Base-by-base conservation (phyloP, 1,140 invertebrate genomes). In the Temnothorax longispinosus region DNA sequence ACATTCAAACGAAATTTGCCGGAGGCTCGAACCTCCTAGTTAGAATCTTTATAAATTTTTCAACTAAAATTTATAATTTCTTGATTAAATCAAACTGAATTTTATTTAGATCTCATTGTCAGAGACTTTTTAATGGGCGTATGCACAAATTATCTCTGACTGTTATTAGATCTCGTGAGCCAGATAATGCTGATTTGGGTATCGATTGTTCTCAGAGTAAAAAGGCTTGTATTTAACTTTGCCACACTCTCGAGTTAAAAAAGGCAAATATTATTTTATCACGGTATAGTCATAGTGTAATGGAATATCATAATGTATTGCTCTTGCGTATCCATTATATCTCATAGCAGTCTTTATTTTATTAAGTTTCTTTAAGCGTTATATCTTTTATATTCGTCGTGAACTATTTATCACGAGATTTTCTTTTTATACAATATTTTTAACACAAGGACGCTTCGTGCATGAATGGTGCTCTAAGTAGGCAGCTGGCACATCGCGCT, bases 351-450 rank as follows among this genome's bases (percentile, higher is more conserved):
- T 72, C 11, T n/a, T 72, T 72, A 76, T 41, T 38, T 76, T 58
- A 58, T 76, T 27, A 50, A 15, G 27, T n/a, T 38, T 74, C 41
- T 56, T 58, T 74, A 35, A 6, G 8, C 32, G n/a, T 74, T 35
- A 54, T 72, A 21, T 74, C 15, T 54, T 13, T 13, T 69, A 67
- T 67, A 44, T 21, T 38, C 50, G 52, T 13, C 52, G 35, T 58
- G 52, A 74, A 21, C 11, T 75, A 38, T 75, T 56, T 75, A 27
- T 75, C 35, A 8, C 11, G 52, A 41, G 11, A 69, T 71, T 76
- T 76, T 58, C 35, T 5, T 54, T 72, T 54, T 72, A 54, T 2
- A 0, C 58, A 58, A 41, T 71, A 71, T 50, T 71, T 75, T 58
- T 56, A 56, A 75, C 32, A 32, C 64, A 38, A 74, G 27, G 18